A percentile compares a stretch with the other conserved stretches of the same genome.
Conservation (phyloP, 2,888 invertebrate genomes). For the Cantharis flavilabris region DNA sequence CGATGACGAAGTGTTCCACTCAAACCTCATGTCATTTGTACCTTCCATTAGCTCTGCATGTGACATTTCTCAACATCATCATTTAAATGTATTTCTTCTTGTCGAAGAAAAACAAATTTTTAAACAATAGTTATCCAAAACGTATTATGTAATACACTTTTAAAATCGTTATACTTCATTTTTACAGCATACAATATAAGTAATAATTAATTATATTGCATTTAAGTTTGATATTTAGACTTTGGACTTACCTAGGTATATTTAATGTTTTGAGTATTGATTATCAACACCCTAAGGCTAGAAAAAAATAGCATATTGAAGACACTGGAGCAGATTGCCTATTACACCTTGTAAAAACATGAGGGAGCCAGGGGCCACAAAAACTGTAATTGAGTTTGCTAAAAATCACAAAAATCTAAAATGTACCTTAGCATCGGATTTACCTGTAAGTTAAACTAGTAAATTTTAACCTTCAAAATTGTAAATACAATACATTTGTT, state of each 20-base stretch:
- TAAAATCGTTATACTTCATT: not conserved
- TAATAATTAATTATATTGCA: not conserved
- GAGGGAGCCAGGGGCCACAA: constrained; percentile 40
- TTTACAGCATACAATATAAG: no score
- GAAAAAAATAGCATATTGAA: constrained; percentile 32
- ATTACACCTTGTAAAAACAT: constrained; percentile 46
- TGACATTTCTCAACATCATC: constrained; percentile 48
- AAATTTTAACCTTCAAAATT: not conserved
- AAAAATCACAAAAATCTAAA: constrained; percentile 51
- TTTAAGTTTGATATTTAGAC: constrained; percentile 21
- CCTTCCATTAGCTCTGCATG: constrained; percentile 49
- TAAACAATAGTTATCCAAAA: not conserved
- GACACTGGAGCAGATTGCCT: constrained; percentile 33
- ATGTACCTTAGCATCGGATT: constrained; percentile 18
- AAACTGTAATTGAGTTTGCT: constrained; percentile 49
- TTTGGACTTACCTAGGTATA: constrained; percentile 11
- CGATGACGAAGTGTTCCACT: constrained; percentile 49
- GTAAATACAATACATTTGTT: no score
- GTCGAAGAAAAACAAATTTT: constrained; percentile 16
- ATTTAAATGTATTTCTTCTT: constrained; percentile 47
- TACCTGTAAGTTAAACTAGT: not conserved
- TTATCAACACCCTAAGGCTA: constrained; percentile 28
- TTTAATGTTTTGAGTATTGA: constrained; percentile 32
- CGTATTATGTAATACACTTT: not conserved
- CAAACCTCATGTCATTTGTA: constrained; percentile 49